Conservation (phyloP, 2,113 vertebrate species). For the Progne subis region DNA sequence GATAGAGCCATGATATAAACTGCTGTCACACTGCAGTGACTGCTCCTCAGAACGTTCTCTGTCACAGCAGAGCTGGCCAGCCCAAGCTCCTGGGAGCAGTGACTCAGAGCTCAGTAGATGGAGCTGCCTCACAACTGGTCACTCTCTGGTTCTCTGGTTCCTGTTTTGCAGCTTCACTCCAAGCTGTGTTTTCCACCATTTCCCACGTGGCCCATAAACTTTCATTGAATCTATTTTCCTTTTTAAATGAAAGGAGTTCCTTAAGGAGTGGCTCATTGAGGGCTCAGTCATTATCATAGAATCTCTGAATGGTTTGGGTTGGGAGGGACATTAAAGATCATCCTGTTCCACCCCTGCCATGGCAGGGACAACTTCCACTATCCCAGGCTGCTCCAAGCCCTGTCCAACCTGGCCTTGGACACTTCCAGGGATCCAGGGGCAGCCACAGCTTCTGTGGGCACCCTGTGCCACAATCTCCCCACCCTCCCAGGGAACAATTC, state of each 20-base stretch:
- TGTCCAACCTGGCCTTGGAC: accelerated
- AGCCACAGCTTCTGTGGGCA: not conserved
- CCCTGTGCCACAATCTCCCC: accelerated
- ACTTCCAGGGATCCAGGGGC: not conserved
- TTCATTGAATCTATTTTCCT: not conserved
- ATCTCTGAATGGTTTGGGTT: not conserved
- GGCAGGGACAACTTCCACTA: not conserved
- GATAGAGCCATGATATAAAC: not conserved
- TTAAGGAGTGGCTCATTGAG: not conserved
- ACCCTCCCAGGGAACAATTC: accelerated
- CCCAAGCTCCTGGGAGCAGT: slow-evolving; percentile 13
- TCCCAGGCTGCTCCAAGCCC: not conserved
- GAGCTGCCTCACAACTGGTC: not conserved
- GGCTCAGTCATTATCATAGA: not conserved
- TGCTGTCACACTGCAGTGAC: not conserved
- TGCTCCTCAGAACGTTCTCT: accelerated
- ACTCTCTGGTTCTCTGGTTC: not conserved
- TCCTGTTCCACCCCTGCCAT: accelerated
- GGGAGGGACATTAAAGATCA: not conserved
- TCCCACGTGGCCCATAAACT: not conserved
- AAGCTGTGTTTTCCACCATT: not conserved
- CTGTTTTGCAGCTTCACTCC: not conserved
- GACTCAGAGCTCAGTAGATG: not conserved
- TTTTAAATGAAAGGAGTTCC: not conserved
- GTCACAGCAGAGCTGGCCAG: not conserved